Evolutionary conservation across 2,113 vertebrate genomes (phyloP).

Genomic region (Erythrolamprus reginae): DNA sequence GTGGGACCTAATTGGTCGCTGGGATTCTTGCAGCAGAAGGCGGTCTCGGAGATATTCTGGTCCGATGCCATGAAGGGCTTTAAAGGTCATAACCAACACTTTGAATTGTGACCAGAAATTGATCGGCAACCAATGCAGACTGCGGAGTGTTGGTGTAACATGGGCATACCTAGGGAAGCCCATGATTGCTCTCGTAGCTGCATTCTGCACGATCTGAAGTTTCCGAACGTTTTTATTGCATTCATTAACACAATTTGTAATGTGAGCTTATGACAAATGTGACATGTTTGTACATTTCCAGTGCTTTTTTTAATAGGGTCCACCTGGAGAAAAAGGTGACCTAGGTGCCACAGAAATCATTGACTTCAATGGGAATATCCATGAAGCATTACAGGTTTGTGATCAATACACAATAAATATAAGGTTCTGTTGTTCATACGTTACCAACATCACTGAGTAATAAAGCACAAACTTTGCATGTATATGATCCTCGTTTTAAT

Average conservation of each 20-base stretch:
- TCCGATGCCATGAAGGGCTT: no score
- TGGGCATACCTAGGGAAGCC: no score
- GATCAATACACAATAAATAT: not conserved
- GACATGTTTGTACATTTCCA: not conserved
- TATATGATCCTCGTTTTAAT: not conserved
- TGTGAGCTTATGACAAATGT: slow-evolving; percentile 18
- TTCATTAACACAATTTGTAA: not conserved
- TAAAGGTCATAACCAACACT: no score
- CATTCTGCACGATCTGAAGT: no score
- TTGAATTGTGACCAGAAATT: no score
- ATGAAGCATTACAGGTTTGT: slow-evolving; percentile 93
- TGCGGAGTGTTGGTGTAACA: no score
- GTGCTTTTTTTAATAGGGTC: slow-evolving; percentile 74
- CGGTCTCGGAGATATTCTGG: no score
- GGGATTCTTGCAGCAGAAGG: no score
- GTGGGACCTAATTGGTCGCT: no score
- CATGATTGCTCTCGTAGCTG: no score
- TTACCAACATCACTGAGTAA: slow-evolving; percentile 28
- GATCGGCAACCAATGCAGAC: no score
- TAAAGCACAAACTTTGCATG: not conserved
- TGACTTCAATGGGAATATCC: slow-evolving; percentile 97
- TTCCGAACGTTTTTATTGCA: not conserved
- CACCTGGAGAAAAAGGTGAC: slow-evolving; percentile 94
- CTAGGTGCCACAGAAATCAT: slow-evolving; percentile 96
- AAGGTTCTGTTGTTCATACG: not conserved